Evolutionary conservation across 1,140 invertebrate genomes (phyloP), one percentile per base, ranked within the genome.

Genomic region (Polypedilum pembai): DNA sequence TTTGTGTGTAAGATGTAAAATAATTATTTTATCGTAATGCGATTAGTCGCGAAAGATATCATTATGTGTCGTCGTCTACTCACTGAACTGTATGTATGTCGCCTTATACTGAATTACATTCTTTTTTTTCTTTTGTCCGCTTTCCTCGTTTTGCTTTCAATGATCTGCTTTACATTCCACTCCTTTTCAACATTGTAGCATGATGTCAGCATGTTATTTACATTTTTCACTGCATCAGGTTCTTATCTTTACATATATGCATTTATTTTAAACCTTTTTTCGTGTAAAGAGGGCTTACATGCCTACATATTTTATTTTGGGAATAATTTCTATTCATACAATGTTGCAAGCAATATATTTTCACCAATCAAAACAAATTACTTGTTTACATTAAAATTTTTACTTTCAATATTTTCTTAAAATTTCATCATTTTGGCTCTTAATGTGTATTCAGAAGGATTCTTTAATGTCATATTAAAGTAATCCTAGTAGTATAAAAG

Each of bases 1-100:
- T 45, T n/a, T 56, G 45, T 56, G 45, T 56, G 45, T 56, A 56
- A 56, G 45, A 56, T 56, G 45, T 56, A 56, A 56, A 56, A 56
- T 56, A 56, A 56, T 56, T 56, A 56, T n/a, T 56, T 56, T 56
- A 56, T 56, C 45, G 45, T 56, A 56, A 56, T 56, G 45, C 45
- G 45, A 56, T 56, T 56, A 56, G 45, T 56, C 45, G 45, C 45
- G 45, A 56, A n/a, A 56, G 45, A 56, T 56, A 56, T 56, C 45
- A 56, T 56, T 56, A 56, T 56, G n/a, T 56, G 45, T 56, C 45
- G 45, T 56, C 45, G 45, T 56, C 45, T 56, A 12, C n/a, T 56
- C 12, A 56, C 12, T 56, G 12, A n/a, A 56, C 45, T 56, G 45
- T 12, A 56, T 56, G 45, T 56, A 56, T 56, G 45, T 56, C 45